These are phyloP conservation scores for Denticeps clupeoides DNA, from an alignment of 2,797 vertebrate genomes.

Conservation along the genomic window DNA sequence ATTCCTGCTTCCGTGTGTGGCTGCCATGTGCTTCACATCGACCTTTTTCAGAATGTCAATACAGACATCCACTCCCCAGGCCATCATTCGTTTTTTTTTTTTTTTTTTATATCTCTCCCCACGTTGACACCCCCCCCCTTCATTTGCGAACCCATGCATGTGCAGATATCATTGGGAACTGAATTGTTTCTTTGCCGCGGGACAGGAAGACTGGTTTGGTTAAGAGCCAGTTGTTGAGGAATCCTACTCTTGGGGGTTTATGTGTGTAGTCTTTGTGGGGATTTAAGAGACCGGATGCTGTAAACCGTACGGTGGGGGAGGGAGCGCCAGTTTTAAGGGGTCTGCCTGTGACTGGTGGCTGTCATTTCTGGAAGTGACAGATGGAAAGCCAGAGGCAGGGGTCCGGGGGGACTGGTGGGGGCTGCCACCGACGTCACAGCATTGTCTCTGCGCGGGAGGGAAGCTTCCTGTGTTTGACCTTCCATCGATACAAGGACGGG, in stretches of 20 bases:
- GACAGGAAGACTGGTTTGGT: background rate
- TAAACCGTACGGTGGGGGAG: background rate
- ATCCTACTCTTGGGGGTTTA: background rate
- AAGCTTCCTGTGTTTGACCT: constrained; percentile 47
- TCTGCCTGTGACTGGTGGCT: constrained; percentile 1
- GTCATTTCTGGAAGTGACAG: background rate
- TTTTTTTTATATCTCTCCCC: constrained; percentile 2
- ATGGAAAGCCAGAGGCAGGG: background rate
- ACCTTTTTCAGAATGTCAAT: constrained; percentile 7
- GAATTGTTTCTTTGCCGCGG: background rate
- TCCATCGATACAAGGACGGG: constrained; percentile 23
- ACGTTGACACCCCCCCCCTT: background rate
- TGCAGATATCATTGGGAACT: constrained; percentile 1
- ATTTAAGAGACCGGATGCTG: constrained; percentile 8
- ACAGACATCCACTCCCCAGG: background rate
- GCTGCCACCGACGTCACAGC: constrained; percentile 26
- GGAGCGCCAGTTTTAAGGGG: background rate
- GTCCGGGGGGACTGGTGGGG: constrained; percentile 1
- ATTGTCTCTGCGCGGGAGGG: constrained; percentile 38
- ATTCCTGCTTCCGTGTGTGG: too few species aligned
- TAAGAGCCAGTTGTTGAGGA: background rate
- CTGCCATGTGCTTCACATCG: constrained; percentile 8
- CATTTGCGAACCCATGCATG: constrained; percentile 7
- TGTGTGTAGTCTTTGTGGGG: background rate
- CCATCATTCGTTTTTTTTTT: background rate